These are phyloP conservation scores for Eucera pruinosa DNA, from an alignment of 2,888 invertebrate species.

Conservation along the genomic window DNA sequence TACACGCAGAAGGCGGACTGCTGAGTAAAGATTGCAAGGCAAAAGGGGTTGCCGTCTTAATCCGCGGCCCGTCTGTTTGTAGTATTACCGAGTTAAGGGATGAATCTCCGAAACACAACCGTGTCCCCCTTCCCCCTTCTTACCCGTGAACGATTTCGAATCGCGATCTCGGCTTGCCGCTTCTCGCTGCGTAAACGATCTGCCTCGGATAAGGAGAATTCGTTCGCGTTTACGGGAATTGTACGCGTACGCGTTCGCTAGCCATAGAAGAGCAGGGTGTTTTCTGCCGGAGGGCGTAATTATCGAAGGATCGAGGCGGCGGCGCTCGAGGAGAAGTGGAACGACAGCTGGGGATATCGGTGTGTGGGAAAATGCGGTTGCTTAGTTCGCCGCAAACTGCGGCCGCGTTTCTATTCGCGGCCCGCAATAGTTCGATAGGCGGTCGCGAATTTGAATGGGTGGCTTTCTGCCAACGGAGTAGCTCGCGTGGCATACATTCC, in stretches of 20 bases:
- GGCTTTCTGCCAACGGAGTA: constrained; percentile 61
- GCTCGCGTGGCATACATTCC: constrained; percentile 81
- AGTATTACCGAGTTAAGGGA: constrained; percentile 79
- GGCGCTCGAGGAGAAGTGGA: constrained; percentile 20
- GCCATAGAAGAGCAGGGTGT: not conserved
- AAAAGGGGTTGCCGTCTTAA: constrained; percentile 78
- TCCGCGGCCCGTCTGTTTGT: constrained; percentile 78
- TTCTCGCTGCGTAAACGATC: not conserved
- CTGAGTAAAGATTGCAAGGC: constrained; percentile 75
- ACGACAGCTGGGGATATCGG: constrained; percentile 43
- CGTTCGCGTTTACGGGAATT: not conserved
- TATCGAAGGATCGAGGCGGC: constrained; percentile 10
- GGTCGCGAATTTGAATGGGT: constrained; percentile 76
- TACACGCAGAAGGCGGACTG: constrained; percentile 62
- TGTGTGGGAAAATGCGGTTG: constrained; percentile 46
- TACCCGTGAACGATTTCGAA: constrained; percentile 66
- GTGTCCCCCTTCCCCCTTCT: constrained; percentile 15
- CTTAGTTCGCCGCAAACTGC: constrained; percentile 48
- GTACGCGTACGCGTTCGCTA: not conserved
- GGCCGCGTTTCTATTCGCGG: constrained; percentile 70
- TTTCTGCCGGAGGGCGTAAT: constrained; percentile 1
- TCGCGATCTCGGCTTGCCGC: constrained; percentile 26
- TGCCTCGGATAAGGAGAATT: not conserved
- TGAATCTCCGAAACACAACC: constrained; percentile 73
- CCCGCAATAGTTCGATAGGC: constrained; percentile 75